These are phyloP conservation scores for Agrotis ipsilon DNA, from an alignment of 2,888 invertebrate species.

Conservation along the genomic window DNA sequence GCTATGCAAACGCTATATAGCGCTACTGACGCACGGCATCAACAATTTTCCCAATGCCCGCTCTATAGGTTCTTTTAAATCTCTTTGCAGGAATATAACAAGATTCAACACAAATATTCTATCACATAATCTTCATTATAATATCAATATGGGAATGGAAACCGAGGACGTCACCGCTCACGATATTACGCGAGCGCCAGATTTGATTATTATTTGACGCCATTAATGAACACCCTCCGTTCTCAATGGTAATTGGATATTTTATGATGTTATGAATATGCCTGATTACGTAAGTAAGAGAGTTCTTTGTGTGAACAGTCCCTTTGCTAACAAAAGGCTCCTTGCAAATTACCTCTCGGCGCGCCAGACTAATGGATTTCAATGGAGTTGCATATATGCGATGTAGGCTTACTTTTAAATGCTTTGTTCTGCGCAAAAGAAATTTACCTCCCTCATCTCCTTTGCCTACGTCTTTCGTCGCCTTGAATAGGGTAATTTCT, in stretches of 20 bases:
- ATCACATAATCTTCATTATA: slow-evolving; percentile 34
- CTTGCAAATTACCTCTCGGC: slow-evolving; percentile 86
- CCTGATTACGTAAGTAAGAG: slow-evolving; percentile 79
- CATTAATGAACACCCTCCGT: slow-evolving; percentile 73
- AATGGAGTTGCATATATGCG: slow-evolving; percentile 86
- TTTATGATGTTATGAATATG: slow-evolving; percentile 82
- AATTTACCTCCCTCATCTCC: slow-evolving; percentile 83
- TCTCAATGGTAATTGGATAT: slow-evolving; percentile 80
- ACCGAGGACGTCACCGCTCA: slow-evolving; percentile 56
- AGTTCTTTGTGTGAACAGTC: slow-evolving; percentile 80
- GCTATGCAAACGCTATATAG: too few species aligned
- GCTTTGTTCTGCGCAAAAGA: slow-evolving; percentile 87
- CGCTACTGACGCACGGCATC: too few species aligned
- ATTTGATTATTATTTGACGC: slow-evolving; percentile 81
- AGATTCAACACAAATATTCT: slow-evolving; percentile 24
- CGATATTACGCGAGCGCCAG: slow-evolving; percentile 69
- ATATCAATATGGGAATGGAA: slow-evolving; percentile 58
- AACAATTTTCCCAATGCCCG: too few species aligned
- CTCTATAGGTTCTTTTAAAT: too few species aligned
- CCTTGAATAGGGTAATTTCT: slow-evolving; percentile 83
- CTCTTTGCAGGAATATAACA: slow-evolving; percentile 24
- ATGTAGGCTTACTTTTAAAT: slow-evolving; percentile 85
- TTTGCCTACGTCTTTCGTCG: slow-evolving; percentile 81
- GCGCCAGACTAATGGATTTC: slow-evolving; percentile 87
- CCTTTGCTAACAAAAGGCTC: slow-evolving; percentile 85